Evolutionary conservation across 1,140 invertebrate species (phyloP).

Genomic region (Cydia strobilella): DNA sequence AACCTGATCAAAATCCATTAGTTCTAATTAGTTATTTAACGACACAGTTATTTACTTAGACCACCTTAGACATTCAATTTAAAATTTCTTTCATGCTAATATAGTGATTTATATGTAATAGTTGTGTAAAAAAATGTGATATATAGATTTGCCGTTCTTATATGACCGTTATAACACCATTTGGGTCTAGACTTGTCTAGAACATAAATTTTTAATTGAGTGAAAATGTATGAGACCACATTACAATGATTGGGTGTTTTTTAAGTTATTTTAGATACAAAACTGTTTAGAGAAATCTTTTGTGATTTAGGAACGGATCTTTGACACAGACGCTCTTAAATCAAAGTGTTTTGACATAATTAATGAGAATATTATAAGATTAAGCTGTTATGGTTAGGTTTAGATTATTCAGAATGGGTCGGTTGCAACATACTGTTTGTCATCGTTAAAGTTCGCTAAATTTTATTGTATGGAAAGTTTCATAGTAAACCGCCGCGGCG

Average conservation of each 20-base stretch:
- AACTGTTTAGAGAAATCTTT: not conserved
- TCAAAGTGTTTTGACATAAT: not conserved
- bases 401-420: not conserved
- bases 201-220: not conserved
- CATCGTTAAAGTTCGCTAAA: too few species aligned
- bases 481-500: too few species aligned
- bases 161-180: constrained; percentile 15
- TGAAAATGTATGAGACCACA: not conserved
- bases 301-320: not conserved
- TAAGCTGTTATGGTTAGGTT: constrained; percentile 2
- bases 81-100: constrained; percentile 10
- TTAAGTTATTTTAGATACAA: not conserved
- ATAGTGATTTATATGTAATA: constrained; percentile 18
- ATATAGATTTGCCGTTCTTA: not conserved
- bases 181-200: not conserved
- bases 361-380: not conserved
- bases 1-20: constrained; percentile 25
- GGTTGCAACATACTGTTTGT: too few species aligned
- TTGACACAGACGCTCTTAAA: not conserved
- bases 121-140: not conserved
- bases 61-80: not conserved
- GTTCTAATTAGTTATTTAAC: constrained; percentile 29
- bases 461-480: too few species aligned
- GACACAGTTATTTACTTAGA: constrained; percentile 17
- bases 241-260: not conserved